Evolutionary conservation across 2,888 invertebrate species (phyloP), one percentile per base, ranked within the genome.

Genomic region (Scrobipalpa costella): DNA sequence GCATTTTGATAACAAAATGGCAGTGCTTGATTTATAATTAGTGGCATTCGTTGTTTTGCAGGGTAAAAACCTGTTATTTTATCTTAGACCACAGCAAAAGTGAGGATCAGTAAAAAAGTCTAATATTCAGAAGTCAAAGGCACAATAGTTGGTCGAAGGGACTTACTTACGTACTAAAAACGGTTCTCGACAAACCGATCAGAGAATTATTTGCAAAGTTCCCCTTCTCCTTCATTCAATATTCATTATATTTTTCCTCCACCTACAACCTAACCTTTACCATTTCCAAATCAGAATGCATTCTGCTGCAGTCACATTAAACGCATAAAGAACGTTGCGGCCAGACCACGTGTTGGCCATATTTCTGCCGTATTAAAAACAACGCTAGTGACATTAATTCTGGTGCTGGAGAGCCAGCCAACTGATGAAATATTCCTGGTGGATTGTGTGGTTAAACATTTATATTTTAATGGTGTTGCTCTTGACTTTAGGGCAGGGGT

Each of bases 281-380:
- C 27, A 19, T 52, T 62, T 55, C 15, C 55, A 62, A 62, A 34
- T 34, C 55, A 57, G 33, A 58, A 63, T 40, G 58, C 47, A 36
- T 6, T 27, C 27, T 40, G 19, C 61, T 61, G 52, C 61, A 61
- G 50, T 64, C 64, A 65, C 67, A 67, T 40, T 62, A 62, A 55
- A 17, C 57, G 52, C 52, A 62, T 62, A 63, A 63, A 63, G 64
- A 62, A 49, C 40, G 38, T 38, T 52, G 52, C 62, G 60, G 62
- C 62, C 62, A 62, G 63, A 64, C 64, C 68, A 68, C 71, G 71
- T 66, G 67, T 33, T 64, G 61, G 64, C 65, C 66, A 72, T 73
- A 73, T 66, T 57, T 72, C 63, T 58, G 62, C 63, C 40, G 63
- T 68, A 72, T 73, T 73, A 72, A 70, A 72, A 71, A 69, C 69